Conservation (phyloP, 92 coral and sea anemone species). For the Porites evermanni region DNA sequence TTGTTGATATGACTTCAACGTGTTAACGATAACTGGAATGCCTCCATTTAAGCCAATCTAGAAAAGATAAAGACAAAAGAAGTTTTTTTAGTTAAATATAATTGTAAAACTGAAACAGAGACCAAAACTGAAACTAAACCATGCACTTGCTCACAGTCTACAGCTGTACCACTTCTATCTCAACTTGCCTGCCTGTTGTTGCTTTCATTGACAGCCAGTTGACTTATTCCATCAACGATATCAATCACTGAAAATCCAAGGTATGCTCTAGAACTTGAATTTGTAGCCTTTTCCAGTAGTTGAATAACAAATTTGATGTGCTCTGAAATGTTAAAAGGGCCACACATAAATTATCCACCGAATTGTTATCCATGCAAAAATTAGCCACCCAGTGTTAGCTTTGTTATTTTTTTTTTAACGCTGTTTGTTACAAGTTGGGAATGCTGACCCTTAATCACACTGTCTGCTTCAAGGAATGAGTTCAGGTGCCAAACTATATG, state of each 20-base stretch:
- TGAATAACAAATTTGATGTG: conserved; percentile 55
- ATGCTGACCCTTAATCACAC: no score
- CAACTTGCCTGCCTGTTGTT: conserved; percentile 32
- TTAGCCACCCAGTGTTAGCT: no score
- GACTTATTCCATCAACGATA: conserved; percentile 48
- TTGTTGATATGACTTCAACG: conserved; percentile 43
- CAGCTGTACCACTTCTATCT: no score
- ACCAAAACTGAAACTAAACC: no score
- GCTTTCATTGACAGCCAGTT: conserved; percentile 54
- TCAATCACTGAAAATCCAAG: conserved; percentile 59
- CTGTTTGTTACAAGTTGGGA: no score
- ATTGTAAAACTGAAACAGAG: no score
- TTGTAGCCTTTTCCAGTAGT: conserved; percentile 43
- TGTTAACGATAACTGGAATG: conserved; percentile 42
- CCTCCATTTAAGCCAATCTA: conserved; percentile 66
- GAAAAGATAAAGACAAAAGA: not conserved
- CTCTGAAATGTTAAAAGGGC: conserved; percentile 26
- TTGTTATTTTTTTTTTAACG: no score
- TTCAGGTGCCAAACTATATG: no score
- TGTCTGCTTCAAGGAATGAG: no score
- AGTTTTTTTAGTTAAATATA: no score
- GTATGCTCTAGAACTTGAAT: conserved; percentile 30
- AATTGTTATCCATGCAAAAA: not conserved
- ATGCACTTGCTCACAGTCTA: no score
- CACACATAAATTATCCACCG: not conserved